These are phyloP conservation scores for Plemyria rubiginata DNA, from an alignment of 2,888 invertebrate species.

Conservation along the genomic window DNA sequence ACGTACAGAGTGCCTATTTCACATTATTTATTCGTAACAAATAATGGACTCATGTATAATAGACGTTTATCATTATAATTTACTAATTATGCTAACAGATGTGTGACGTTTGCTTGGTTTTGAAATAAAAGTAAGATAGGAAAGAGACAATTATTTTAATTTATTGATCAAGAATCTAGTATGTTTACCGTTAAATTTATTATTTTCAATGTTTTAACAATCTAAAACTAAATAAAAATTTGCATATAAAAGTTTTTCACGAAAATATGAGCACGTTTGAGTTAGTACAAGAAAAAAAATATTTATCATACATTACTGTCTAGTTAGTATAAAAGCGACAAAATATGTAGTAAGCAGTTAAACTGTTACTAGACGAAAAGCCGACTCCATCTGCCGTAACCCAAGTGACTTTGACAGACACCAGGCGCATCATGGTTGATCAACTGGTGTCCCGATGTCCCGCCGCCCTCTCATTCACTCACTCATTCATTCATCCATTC, in stretches of 20 bases:
- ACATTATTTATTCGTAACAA: constrained; percentile 43
- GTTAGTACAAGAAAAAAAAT: too few relatives aligned
- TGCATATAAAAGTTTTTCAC: too few relatives aligned
- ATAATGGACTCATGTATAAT: constrained; percentile 39
- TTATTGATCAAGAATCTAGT: too few relatives aligned
- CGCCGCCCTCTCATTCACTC: constrained; percentile 65
- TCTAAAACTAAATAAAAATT: too few relatives aligned
- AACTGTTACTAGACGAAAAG: constrained; percentile 20
- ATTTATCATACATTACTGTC: too few relatives aligned
- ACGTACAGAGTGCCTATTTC: constrained; percentile 41
- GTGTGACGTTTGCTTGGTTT: constrained; percentile 25
- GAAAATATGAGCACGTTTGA: too few relatives aligned
- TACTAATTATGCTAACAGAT: constrained; percentile 40
- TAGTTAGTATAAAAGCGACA: too few relatives aligned
- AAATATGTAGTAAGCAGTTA: background rate
- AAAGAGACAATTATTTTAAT: background rate
- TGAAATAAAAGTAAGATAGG: constrained; percentile 4
- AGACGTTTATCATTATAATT: constrained; percentile 40
- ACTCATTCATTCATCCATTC: constrained; percentile 63
- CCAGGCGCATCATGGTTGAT: constrained; percentile 76
- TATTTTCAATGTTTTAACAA: too few relatives aligned
- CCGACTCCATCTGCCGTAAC: constrained; percentile 58
- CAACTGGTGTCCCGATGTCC: constrained; percentile 76
- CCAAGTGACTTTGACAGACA: constrained; percentile 74
- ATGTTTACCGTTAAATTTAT: too few relatives aligned